phyloP scores from a whole-genome alignment of 2,888 invertebrate genomes.

The Phengaris arion region DNA sequence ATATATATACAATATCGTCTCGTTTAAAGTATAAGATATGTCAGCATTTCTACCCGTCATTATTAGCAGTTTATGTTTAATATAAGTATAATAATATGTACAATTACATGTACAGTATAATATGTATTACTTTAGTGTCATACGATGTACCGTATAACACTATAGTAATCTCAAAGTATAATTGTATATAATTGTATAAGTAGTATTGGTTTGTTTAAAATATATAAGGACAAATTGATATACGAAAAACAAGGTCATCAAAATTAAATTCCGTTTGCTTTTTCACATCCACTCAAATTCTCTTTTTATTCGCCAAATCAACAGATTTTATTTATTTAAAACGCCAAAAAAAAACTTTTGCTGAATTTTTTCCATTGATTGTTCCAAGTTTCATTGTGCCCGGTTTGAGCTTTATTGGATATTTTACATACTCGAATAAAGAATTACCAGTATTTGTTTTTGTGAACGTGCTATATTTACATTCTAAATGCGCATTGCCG shows the following conservation, averaged over 20 bases:
- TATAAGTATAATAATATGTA: too few relatives aligned
- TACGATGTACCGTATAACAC: too few relatives aligned
- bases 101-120: too few relatives aligned
- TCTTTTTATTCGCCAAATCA: conserved; percentile 45
- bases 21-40: too few relatives aligned
- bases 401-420: conserved; percentile 37
- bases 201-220: too few relatives aligned
- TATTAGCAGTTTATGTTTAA: too few relatives aligned
- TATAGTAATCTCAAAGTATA: neutral
- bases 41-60: too few relatives aligned
- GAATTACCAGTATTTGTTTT: conserved; percentile 19
- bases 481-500: neutral
- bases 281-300: conserved; percentile 45
- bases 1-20: too few relatives aligned
- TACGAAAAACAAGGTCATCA: conserved; percentile 48
- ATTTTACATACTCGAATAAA: conserved; percentile 33
- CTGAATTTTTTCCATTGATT: conserved; percentile 43
- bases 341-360: conserved; percentile 41
- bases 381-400: conserved; percentile 38
- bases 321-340: conserved; percentile 49
- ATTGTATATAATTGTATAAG: neutral
- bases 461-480: neutral
- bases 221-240: conserved; percentile 41
- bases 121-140: too few relatives aligned
- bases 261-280: conserved; percentile 59